Evolutionary conservation across 2,888 invertebrate species (phyloP).

Genomic region (Lasioglossum marginatum): DNA sequence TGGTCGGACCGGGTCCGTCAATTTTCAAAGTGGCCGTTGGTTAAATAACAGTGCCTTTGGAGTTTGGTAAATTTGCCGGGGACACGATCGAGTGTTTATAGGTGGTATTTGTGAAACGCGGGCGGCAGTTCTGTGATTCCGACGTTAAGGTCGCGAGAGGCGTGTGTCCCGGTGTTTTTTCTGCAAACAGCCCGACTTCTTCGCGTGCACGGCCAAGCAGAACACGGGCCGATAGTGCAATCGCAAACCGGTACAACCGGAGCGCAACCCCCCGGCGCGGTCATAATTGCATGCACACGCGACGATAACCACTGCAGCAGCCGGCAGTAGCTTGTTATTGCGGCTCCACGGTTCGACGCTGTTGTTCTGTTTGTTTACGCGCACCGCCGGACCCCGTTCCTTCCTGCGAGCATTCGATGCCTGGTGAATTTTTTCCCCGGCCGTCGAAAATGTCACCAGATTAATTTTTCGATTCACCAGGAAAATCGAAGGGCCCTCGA

Average conservation of each 20-base stretch:
- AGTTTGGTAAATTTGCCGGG: neutral
- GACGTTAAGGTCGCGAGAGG: neutral
- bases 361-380: slow-evolving; percentile 41
- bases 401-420: neutral
- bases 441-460: neutral
- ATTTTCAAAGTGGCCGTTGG: neutral
- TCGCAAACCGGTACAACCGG: slow-evolving; percentile 32
- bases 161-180: slow-evolving; percentile 2
- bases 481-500: neutral
- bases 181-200: slow-evolving; percentile 3
- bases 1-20: neutral
- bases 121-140: neutral
- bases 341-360: slow-evolving; percentile 44
- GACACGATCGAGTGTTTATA: slow-evolving; percentile 1
- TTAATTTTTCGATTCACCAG: neutral
- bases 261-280: slow-evolving; percentile 12
- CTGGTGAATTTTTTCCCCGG: too few species aligned
- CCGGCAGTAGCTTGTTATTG: slow-evolving; percentile 39
- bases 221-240: slow-evolving; percentile 52
- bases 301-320: slow-evolving; percentile 37
- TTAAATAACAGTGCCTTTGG: neutral
- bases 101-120: neutral
- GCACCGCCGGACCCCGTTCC: slow-evolving; percentile 15
- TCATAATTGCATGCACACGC: slow-evolving; percentile 49
- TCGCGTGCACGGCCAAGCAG: slow-evolving; percentile 28